Conservation (phyloP, 2,797 vertebrate genomes). For the Loriculus beryllinus region DNA sequence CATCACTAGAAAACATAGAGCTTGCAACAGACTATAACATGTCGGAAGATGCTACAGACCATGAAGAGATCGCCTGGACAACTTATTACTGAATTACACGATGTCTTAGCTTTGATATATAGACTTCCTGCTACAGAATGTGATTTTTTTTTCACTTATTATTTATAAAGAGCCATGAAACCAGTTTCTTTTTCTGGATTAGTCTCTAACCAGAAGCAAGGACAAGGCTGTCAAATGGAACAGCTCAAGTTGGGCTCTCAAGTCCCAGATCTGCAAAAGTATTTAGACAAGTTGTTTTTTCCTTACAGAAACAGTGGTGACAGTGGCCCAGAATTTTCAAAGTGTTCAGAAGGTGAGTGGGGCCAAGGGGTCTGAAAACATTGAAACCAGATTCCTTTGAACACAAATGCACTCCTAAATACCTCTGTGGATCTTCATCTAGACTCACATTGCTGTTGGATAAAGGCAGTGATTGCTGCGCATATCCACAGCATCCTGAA, state of each 20-base stretch:
- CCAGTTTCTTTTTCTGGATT: not conserved
- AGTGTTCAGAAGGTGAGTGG: not conserved
- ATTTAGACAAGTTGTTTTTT: not conserved
- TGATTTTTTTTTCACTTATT: rapidly evolving
- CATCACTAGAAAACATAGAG: not conserved
- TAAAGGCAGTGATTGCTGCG: not conserved
- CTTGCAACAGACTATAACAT: not conserved
- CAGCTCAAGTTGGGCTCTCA: not conserved
- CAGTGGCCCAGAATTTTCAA: not conserved
- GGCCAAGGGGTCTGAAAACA: not conserved
- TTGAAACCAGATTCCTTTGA: not conserved
- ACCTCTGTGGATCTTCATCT: not conserved
- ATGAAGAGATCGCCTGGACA: not conserved
- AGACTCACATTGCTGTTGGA: not conserved
- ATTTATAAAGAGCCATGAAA: not conserved
- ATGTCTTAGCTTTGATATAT: not conserved
- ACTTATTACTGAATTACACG: not conserved
- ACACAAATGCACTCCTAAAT: not conserved
- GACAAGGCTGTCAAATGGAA: not conserved
- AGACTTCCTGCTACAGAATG: not conserved
- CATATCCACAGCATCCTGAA: not conserved
- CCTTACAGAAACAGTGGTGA: not conserved
- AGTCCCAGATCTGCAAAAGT: not conserved
- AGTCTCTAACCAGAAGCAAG: not conserved
- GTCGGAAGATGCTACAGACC: not conserved